Percentiles rank a stretch among this genome's conserved stretches.
Conservation (phyloP, 2,797 vertebrate genomes). For the Trachops cirrhosus region DNA sequence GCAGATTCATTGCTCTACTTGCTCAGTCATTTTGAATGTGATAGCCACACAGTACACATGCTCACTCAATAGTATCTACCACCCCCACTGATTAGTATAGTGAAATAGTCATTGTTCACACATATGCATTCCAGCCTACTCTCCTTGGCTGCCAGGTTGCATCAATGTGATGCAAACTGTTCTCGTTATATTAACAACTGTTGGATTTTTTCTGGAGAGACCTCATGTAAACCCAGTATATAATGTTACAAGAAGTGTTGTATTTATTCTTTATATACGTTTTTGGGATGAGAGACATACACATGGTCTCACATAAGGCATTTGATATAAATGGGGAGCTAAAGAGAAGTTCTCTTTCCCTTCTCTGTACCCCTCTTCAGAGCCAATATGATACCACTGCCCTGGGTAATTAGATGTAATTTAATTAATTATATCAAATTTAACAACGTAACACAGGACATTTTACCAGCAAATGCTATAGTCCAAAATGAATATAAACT, state of each 20-base stretch:
- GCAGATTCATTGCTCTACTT: too few relatives aligned
- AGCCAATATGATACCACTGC: neutral
- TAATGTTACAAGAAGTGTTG: neutral
- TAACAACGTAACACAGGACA: neutral
- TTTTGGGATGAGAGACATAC: neutral
- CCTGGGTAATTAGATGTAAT: neutral
- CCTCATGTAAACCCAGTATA: neutral
- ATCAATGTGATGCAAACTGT: too few relatives aligned
- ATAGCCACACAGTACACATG: too few relatives aligned
- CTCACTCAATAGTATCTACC: too few relatives aligned
- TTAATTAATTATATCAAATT: neutral
- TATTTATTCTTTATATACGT: neutral
- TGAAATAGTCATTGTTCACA: too few relatives aligned
- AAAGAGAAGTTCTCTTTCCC: neutral
- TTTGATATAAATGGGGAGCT: neutral
- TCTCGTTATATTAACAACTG: too few relatives aligned
- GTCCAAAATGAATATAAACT: neutral
- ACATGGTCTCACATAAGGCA: neutral
- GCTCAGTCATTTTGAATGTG: too few relatives aligned
- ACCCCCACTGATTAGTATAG: too few relatives aligned
- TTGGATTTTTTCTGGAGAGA: too few relatives aligned
- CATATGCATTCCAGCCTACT: too few relatives aligned
- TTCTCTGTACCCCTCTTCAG: neutral
- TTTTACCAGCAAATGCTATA: constrained; percentile 1
- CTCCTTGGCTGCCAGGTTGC: too few relatives aligned